Evolutionary conservation across 1,140 invertebrate genomes (phyloP), one percentile per base, ranked within the genome.

Genomic region (Micrasema longulum): DNA sequence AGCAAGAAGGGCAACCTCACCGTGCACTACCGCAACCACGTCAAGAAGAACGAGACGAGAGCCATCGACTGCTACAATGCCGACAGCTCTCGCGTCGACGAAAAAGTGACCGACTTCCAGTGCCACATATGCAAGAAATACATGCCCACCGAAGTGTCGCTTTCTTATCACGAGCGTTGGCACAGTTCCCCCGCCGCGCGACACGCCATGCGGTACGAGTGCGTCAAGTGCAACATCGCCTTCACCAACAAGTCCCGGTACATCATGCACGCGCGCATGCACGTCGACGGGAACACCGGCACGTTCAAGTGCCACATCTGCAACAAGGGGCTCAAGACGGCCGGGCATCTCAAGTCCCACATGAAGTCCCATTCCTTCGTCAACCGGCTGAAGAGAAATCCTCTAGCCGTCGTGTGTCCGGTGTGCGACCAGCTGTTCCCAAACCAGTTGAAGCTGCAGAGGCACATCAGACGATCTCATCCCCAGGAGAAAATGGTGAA

Each of bases 401-500:
- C 80, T 41, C 64, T 81, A 1, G 82, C 83, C 72, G 82, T 85
- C 1, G 81, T 83, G 36, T 85, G 84, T 72, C 83, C 84, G 0
- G 82, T 85, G 23, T 85, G 84, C 65, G 72, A 77, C 0, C 78
- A 80, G 9, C 80, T 78, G 67, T 85, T 83, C 62, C 78, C 83
- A 1, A 79, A 84, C 47, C 71, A 82, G 23, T 69, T 80, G 9
- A 81, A 82, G 73, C 77, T 85, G 14, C 82, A 84, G 12, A 78
- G 82, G 0, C 84, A 86, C 53, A 67, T 86, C 62, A 74, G 78
- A 10, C 76, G 80, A 2, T 80, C 80, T 5, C 84, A 85, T 76
- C 83, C 84, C 0, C 79, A 84, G 65, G 83, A 80, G 50, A 85
- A 84, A 73, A 85, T 85, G 83, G 80, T 85, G 12, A 85, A 85